phyloP scores from a whole-genome alignment of 2,797 vertebrate genomes.

The Sardinella longiceps region DNA sequence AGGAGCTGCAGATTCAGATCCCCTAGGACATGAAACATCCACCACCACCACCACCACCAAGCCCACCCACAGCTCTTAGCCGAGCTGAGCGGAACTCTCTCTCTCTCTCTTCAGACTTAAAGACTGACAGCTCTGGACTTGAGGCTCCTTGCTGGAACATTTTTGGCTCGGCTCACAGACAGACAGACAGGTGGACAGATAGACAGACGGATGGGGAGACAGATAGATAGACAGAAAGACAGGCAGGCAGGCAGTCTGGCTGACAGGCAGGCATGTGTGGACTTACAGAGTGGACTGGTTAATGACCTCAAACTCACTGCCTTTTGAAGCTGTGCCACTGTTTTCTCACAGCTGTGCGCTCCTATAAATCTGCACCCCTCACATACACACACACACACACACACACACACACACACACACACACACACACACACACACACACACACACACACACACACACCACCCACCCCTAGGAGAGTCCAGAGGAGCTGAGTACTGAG shows the following conservation, averaged over 20 bases:
- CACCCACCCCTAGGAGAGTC: background rate
- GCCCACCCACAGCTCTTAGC: background rate
- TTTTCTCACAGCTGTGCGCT: background rate
- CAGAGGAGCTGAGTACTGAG: background rate
- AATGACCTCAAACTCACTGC: slow-evolving; percentile 8
- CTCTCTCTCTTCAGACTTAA: background rate
- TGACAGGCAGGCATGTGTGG: background rate
- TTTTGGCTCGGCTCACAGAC: background rate
- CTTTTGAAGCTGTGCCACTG: background rate
- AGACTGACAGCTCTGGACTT: background rate
- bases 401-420: background rate
- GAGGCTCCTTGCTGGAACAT: background rate
- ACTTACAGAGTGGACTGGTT: background rate
- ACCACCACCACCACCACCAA: background rate
- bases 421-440: background rate
- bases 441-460: background rate
- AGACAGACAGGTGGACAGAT: background rate
- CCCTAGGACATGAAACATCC: slow-evolving; percentile 67
- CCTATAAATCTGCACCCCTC: background rate
- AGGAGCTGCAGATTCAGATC: slow-evolving; percentile 90
- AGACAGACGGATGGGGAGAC: slow-evolving; percentile 23
- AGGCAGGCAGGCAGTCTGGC: slow-evolving; percentile 23
- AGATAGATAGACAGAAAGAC: slow-evolving; percentile 19
- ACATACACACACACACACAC: slow-evolving; percentile 6
- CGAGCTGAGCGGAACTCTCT: background rate